Conservation (phyloP, 2,888 invertebrate genomes). For the Furcula furcula region DNA sequence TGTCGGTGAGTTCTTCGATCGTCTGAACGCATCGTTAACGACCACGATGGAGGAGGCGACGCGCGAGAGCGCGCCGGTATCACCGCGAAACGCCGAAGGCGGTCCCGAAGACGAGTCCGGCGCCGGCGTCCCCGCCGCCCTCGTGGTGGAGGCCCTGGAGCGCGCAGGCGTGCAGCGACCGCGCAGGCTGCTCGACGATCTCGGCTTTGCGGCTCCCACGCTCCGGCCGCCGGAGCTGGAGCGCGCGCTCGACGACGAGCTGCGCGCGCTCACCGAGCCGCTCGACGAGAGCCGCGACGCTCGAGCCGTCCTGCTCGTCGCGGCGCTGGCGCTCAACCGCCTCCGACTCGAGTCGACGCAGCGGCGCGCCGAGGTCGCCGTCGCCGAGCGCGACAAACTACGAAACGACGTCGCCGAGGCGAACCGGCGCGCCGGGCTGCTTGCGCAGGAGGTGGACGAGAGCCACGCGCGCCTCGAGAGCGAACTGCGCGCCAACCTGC, state of each 20-base stretch:
- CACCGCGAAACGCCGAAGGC: slow-evolving; percentile 9
- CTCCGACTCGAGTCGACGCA: slow-evolving; percentile 88
- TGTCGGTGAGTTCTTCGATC: slow-evolving; percentile 71
- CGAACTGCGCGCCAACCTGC: slow-evolving; percentile 86
- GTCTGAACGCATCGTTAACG: slow-evolving; percentile 57
- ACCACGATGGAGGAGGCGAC: slow-evolving; percentile 48
- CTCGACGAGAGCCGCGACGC: slow-evolving; percentile 37
- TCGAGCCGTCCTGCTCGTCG: slow-evolving; percentile 76
- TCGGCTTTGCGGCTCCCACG: slow-evolving; percentile 84
- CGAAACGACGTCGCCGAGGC: slow-evolving; percentile 90
- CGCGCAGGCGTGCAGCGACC: slow-evolving; percentile 85
- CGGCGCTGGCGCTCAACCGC: slow-evolving; percentile 85
- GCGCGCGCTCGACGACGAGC: slow-evolving; percentile 86
- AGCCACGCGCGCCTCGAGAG: slow-evolving; percentile 92
- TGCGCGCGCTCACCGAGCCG: slow-evolving; percentile 39
- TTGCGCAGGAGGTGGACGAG: slow-evolving; percentile 96
- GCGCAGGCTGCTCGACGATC: slow-evolving; percentile 83
- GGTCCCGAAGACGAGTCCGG: slow-evolving; percentile 28
- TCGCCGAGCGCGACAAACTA: slow-evolving; percentile 91
- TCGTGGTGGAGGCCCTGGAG: slow-evolving; percentile 88
- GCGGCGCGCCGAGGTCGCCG: slow-evolving; percentile 84
- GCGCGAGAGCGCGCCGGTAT: slow-evolving; percentile 16
- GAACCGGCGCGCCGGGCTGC: slow-evolving; percentile 88
- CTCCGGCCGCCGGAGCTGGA: slow-evolving; percentile 84
- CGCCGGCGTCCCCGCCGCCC: slow-evolving; percentile 62